Conservation (phyloP, 2,113 vertebrate species). For the Mixornis gularis region DNA sequence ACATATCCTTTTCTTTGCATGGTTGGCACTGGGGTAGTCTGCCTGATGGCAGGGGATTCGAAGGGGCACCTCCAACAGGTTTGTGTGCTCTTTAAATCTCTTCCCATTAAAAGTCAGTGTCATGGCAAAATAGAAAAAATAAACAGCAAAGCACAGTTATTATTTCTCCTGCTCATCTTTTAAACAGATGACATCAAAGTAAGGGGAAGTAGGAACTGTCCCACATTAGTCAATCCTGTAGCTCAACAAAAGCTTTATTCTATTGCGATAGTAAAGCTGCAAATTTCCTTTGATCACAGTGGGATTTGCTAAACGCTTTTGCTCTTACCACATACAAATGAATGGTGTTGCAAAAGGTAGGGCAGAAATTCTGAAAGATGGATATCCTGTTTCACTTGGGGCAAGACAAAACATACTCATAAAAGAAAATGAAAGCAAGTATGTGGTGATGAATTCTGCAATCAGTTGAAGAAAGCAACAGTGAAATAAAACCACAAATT, state of each 20-base stretch:
- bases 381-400: conserved; percentile 57
- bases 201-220: conserved; percentile 30
- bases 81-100: not conserved
- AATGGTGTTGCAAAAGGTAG: conserved; percentile 66
- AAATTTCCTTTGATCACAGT: not conserved
- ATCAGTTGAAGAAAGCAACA: not conserved
- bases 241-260: conserved; percentile 1
- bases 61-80: not conserved
- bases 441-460: not conserved
- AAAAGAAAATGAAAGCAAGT: conserved; percentile 35
- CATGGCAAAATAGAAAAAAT: not conserved
- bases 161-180: not conserved
- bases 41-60: not conserved
- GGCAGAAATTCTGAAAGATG: conserved; percentile 51
- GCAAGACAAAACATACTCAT: not conserved
- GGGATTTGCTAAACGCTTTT: not conserved
- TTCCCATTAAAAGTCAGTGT: not conserved
- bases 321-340: conserved; percentile 13
- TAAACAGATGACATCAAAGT: conserved; percentile 35
- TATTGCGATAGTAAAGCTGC: conserved; percentile 4
- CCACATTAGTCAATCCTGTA: conserved; percentile 39
- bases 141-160: not conserved
- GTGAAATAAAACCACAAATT: not conserved
- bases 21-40: not conserved
- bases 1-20: not conserved